Evolutionary conservation across 2,888 invertebrate genomes (phyloP), one percentile per base, ranked within the genome.

Genomic region (Aspidiotus rigidus): DNA sequence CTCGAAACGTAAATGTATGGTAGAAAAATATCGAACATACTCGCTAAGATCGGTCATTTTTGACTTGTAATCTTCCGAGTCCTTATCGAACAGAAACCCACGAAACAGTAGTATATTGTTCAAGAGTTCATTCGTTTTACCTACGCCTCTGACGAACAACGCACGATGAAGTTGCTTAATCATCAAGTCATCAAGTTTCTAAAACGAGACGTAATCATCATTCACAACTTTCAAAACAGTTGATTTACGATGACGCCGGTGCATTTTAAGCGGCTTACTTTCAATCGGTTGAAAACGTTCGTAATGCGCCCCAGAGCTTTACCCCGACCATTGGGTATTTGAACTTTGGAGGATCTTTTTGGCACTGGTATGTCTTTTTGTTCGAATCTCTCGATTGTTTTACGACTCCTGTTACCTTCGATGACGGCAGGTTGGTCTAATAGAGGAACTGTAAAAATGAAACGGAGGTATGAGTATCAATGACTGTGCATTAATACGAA

Each of bases 241-340:
- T 28, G 1, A 28, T 28, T 28, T 28, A 28, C 28, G 1, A 28
- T 28, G 28, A 28, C 28, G 28, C 5, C 28, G 28, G 28, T 28
- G 28, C 28, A 28, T 28, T 28, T 7, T 10, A 11, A 56, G 3
- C 2, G n/a, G 63, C 71, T 69, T 70, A 75, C 75, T 64, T 72
- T 70, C 42, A 76, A 72, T 62, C 72, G 72, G 61, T 72, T 70
- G 74, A 85, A 84, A 72, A 88, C 84, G 71, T 83, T 82, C 72
- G 85, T 83, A 77, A 87, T 86, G 75, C 86, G 86, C 7, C 86
- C 86, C 41, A 89, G 80, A 0, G 85, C 82, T 44, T 80, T 81
- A 7, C 88, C 88, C 72, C 80, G 81, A 39, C 88, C 88, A 60
- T 82, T 80, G 0, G 84, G 83, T 70, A 84, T 82, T 64, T 80